phyloP scores from a whole-genome alignment of 1,140 invertebrate genomes.

The Drosophila funebris region DNA sequence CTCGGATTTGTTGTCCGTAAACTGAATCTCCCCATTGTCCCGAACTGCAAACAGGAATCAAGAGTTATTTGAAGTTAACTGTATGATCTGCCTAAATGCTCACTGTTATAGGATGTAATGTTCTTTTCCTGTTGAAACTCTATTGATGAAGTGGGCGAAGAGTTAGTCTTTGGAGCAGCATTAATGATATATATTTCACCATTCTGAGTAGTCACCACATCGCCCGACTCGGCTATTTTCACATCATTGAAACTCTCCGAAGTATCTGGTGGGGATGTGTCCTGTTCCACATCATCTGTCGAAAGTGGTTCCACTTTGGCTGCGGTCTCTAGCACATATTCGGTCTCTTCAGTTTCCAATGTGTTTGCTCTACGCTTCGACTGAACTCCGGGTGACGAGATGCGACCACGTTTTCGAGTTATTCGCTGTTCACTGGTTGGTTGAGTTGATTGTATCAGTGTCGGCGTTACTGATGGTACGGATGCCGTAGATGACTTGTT shows the following conservation, averaged over 20 bases:
- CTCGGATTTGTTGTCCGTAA: constrained; percentile 50
- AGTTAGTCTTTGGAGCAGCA: constrained; percentile 21
- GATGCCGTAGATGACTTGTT: not conserved
- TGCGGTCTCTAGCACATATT: not conserved
- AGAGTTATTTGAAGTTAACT: not conserved
- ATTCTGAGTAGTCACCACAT: constrained; percentile 47
- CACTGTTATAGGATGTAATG: constrained; percentile 72
- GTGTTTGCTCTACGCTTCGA: constrained; percentile 3
- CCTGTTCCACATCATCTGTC: constrained; percentile 31
- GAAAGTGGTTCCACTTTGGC: constrained; percentile 9
- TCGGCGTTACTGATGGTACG: not conserved
- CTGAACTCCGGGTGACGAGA: not conserved
- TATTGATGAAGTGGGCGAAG: constrained; percentile 22
- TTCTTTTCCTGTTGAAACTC: constrained; percentile 48
- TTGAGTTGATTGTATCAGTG: not conserved
- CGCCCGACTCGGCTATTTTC: constrained; percentile 33
- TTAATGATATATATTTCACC: constrained; percentile 67
- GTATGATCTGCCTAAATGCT: constrained; percentile 9
- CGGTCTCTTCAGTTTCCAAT: not conserved
- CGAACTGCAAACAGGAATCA: constrained; percentile 43
- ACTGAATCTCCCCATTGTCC: constrained; percentile 75
- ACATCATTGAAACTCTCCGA: constrained; percentile 35
- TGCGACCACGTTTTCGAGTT: constrained; percentile 13
- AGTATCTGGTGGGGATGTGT: not conserved
- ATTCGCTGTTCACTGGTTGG: not conserved